Percentiles rank a stretch among this genome's conserved stretches.
Evolutionary conservation across 2,888 invertebrate species (phyloP).

Genomic region (Drosophila atroscutellata): DNA sequence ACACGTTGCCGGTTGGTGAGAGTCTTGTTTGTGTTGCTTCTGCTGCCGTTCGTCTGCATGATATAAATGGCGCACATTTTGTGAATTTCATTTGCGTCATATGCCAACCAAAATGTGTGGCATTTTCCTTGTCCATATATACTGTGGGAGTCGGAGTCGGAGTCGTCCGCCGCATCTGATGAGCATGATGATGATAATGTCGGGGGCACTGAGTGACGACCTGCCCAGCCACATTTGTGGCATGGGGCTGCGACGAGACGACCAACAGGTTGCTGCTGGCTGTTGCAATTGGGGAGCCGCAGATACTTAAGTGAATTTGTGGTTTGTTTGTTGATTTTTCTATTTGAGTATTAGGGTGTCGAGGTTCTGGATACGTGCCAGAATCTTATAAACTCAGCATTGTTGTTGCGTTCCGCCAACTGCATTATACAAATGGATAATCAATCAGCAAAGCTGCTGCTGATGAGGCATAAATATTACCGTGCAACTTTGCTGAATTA

Average conservation of each 20-base stretch:
- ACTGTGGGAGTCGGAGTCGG: neutral
- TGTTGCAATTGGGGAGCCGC: conserved; percentile 13
- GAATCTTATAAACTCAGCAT: conserved; percentile 9
- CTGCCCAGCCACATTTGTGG: conserved; percentile 41
- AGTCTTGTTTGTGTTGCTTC: neutral
- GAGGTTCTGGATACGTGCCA: conserved; percentile 44
- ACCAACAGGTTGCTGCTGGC: conserved; percentile 40
- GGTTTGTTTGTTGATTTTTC: conserved; percentile 3
- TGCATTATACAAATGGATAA: neutral
- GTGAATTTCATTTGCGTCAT: conserved; percentile 81
- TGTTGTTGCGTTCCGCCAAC: neutral
- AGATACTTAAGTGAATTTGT: conserved; percentile 34
- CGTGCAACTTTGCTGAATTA: conserved; percentile 13
- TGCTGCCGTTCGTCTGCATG: conserved; percentile 45
- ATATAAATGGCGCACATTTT: conserved; percentile 79
- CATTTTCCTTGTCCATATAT: conserved; percentile 49
- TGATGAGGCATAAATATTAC: conserved; percentile 46
- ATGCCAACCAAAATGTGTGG: conserved; percentile 72
- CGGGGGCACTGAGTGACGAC: conserved; percentile 47
- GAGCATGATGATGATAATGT: conserved; percentile 62
- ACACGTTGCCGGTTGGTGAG: conserved; percentile 35
- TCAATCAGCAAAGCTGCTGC: conserved; percentile 26
- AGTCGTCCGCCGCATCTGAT: conserved; percentile 34
- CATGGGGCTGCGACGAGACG: conserved; percentile 16
- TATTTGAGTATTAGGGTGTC: conserved; percentile 10